phyloP scores from a whole-genome alignment of 2,888 invertebrate genomes.

The Endomychus coccineus region DNA sequence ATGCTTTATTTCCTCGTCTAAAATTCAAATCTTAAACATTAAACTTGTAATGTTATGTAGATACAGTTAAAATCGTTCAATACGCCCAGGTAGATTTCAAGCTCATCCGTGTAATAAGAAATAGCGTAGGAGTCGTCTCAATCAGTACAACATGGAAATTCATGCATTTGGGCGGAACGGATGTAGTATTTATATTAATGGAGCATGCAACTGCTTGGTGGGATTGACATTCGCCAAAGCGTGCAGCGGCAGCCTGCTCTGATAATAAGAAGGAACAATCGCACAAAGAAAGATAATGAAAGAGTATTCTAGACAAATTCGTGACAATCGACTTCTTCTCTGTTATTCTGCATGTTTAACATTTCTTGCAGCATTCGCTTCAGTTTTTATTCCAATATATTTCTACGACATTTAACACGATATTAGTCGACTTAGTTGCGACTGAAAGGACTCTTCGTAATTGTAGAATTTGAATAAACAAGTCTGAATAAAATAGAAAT shows the following conservation, averaged over 20 bases:
- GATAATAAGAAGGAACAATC: constrained; percentile 37
- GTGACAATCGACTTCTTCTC: constrained; percentile 33
- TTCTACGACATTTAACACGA: constrained; percentile 40
- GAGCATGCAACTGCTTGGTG: constrained; percentile 9
- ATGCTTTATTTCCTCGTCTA: too few relatives aligned
- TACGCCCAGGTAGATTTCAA: too few relatives aligned
- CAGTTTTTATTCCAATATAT: constrained; percentile 33
- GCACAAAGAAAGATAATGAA: constrained; percentile 38
- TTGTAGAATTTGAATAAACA: constrained; percentile 34
- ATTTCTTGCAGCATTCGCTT: constrained; percentile 26
- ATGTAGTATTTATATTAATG: constrained; percentile 16
- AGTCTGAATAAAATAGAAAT: constrained; percentile 34
- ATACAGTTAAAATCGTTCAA: too few relatives aligned
- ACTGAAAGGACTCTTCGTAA: constrained; percentile 33
- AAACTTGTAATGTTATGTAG: too few relatives aligned
- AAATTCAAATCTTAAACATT: too few relatives aligned
- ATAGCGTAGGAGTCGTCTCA: too few relatives aligned
- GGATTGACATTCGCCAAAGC: constrained; percentile 19
- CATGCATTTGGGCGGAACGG: constrained; percentile 6
- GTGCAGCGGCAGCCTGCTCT: constrained; percentile 23
- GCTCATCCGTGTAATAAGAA: too few relatives aligned
- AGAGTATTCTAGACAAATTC: constrained; percentile 32
- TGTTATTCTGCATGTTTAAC: constrained; percentile 32
- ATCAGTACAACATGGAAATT: constrained; percentile 12
- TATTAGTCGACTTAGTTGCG: constrained; percentile 32